Percentiles rank a stretch among this genome's conserved stretches.
Conservation (phyloP, 2,797 vertebrate genomes). For the Gobionotothen gibberifrons region DNA sequence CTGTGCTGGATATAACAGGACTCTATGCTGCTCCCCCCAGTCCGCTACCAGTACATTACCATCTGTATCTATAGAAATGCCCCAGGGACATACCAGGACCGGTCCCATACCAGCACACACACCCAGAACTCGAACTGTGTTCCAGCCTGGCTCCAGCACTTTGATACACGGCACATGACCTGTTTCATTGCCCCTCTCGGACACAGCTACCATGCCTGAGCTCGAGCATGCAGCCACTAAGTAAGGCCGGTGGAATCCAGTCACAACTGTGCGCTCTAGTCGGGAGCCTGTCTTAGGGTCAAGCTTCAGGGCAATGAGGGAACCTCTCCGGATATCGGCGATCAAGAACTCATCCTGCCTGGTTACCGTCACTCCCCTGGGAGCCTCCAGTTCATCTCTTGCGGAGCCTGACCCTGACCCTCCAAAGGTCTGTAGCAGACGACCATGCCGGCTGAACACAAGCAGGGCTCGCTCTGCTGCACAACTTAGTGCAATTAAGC, state of each 20-base stretch:
- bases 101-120: constrained; percentile 82
- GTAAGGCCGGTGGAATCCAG: constrained; percentile 87
- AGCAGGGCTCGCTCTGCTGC: constrained; percentile 82
- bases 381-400: constrained; percentile 84
- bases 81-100: constrained; percentile 85
- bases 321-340: constrained; percentile 85
- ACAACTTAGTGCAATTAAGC: constrained; percentile 86
- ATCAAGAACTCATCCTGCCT: constrained; percentile 84
- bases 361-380: constrained; percentile 83
- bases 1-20: constrained; percentile 81
- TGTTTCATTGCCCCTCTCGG: constrained; percentile 83
- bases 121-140: constrained; percentile 83
- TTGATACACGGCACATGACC: constrained; percentile 85
- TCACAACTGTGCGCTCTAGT: constrained; percentile 83
- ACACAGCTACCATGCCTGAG: constrained; percentile 83
- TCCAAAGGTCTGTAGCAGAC: constrained; percentile 84
- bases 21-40: constrained; percentile 83
- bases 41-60: constrained; percentile 86
- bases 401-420: constrained; percentile 67
- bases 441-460: constrained; percentile 84
- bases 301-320: constrained; percentile 80
- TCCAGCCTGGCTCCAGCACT: constrained; percentile 85
- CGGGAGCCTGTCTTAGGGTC: constrained; percentile 79
- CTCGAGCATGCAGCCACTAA: constrained; percentile 80
- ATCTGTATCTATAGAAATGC: constrained; percentile 84